Conservation (phyloP, 64 coral and sea anemone species). For the Montipora cactus region DNA sequence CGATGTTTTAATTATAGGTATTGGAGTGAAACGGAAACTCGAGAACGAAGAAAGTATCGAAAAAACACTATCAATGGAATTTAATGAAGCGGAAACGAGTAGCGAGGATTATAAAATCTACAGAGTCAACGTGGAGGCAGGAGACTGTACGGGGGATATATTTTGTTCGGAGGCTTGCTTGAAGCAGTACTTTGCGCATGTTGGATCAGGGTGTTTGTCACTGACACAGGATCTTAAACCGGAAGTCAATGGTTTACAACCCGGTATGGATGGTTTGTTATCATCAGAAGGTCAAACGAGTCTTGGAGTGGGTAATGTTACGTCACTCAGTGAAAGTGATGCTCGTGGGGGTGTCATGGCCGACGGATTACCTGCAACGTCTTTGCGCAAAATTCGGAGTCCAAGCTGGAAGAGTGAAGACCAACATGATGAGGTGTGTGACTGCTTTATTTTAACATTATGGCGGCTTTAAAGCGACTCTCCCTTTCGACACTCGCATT, state of each 20-base stretch:
- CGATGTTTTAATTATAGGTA: conserved; percentile 96
- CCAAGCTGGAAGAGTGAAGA: conserved; percentile 84
- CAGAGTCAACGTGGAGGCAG: conserved; percentile 95
- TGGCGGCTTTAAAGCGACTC: no score
- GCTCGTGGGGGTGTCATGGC: conserved; percentile 74
- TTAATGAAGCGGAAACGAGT: conserved; percentile 6
- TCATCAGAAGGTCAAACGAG: conserved; percentile 55
- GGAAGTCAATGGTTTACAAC: conserved; percentile 32
- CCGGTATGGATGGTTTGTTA: neutral
- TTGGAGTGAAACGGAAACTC: conserved; percentile 81
- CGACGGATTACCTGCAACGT: conserved; percentile 71
- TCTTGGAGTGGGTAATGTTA: conserved; percentile 34
- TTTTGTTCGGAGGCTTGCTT: conserved; percentile 97
- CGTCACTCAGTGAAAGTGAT: conserved; percentile 28
- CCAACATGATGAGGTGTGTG: conserved; percentile 48
- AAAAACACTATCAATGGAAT: neutral
- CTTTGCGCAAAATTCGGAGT: conserved; percentile 80
- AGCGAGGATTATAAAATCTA: conserved; percentile 79
- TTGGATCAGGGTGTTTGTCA: conserved; percentile 62
- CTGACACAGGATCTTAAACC: conserved; percentile 55
- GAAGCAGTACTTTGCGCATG: conserved; percentile 92
- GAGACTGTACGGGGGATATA: conserved; percentile 73
- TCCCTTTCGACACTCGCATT: no score
- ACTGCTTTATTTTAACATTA: neutral
- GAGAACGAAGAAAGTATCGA: conserved; percentile 31